phyloP scores from a whole-genome alignment of 2,113 vertebrate genomes.

The Podiceps cristatus region DNA sequence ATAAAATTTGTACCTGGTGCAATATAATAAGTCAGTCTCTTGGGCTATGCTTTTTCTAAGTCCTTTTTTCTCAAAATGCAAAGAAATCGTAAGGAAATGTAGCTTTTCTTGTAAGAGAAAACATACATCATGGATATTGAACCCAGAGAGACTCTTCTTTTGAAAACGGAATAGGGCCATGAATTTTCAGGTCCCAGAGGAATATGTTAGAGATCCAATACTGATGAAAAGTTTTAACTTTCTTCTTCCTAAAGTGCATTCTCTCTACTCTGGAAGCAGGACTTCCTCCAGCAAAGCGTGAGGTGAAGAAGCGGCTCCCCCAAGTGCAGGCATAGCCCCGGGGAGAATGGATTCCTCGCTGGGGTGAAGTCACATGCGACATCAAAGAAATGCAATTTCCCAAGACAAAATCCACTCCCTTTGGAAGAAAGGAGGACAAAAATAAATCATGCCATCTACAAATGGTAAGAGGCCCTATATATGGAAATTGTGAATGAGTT shows the following conservation, averaged over 20 bases:
- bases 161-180: not conserved
- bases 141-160: not conserved
- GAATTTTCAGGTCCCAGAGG: not conserved
- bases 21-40: not conserved
- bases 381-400: not conserved
- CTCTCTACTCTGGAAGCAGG: not conserved
- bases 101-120: not conserved
- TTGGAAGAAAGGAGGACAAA: fast-evolving
- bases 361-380: no score
- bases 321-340: not conserved
- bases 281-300: fast-evolving
- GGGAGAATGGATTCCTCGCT: not conserved
- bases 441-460: no score
- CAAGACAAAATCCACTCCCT: not conserved
- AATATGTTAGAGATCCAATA: not conserved
- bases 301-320: not conserved
- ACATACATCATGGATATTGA: not conserved
- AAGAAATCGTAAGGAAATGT: not conserved
- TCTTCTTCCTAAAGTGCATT: not conserved
- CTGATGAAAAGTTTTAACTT: not conserved
- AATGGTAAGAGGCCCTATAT: fast-evolving
- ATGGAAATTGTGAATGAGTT: not conserved
- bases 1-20: not conserved
- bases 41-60: not conserved
- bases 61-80: not conserved